phyloP scores from a whole-genome alignment of 1,140 invertebrate genomes.

The Formica selysi region DNA sequence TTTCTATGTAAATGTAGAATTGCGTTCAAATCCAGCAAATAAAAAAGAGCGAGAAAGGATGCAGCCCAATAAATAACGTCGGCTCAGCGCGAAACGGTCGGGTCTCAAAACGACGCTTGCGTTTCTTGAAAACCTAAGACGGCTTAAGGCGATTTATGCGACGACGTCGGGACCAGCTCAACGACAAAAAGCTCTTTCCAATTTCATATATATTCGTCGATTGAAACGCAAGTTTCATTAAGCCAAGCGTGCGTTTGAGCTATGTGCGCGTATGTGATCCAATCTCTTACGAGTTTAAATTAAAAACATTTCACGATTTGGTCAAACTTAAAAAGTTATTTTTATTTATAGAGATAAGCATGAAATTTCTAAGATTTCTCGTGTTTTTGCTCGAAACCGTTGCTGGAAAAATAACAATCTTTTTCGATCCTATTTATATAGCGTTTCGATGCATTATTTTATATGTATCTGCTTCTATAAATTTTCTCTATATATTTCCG shows the following conservation, averaged over 20 bases:
- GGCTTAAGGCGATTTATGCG: conserved; percentile 53
- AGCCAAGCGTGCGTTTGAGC: not conserved
- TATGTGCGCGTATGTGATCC: no score
- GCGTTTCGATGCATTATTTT: not conserved
- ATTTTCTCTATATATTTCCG: not conserved
- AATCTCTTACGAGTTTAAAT: not conserved
- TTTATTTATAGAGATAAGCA: not conserved
- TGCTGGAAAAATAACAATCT: conserved; percentile 1
- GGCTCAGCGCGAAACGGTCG: conserved; percentile 21
- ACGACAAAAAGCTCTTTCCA: conserved; percentile 30
- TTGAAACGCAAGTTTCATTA: conserved; percentile 1
- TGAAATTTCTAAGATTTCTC: conserved; percentile 3
- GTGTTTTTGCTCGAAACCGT: not conserved
- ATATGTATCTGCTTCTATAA: not conserved
- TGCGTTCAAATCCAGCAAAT: not conserved
- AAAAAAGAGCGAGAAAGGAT: conserved; percentile 1
- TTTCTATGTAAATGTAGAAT: not conserved
- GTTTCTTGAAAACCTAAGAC: conserved; percentile 34
- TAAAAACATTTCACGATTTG: not conserved
- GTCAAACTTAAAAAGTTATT: not conserved
- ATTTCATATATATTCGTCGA: conserved; percentile 7
- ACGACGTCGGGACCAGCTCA: not conserved
- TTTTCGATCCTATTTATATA: not conserved
- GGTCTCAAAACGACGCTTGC: conserved; percentile 10
- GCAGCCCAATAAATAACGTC: conserved; percentile 39